Evolutionary conservation across 2,797 vertebrate genomes (phyloP).

Genomic region (Halcyon badia): DNA sequence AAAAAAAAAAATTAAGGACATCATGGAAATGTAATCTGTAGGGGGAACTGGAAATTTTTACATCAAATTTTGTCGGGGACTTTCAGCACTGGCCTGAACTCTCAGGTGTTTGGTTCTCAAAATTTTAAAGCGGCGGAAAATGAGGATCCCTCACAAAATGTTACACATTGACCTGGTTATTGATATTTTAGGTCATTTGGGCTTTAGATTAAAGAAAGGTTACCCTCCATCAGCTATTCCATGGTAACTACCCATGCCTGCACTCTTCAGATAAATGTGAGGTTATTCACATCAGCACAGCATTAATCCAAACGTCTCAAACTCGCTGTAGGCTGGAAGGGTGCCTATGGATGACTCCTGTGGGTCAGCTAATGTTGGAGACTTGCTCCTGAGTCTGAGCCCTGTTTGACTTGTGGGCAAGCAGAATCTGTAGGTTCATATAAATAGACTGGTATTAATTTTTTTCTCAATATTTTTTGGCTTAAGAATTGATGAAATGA

Average conservation of each 20-base stretch:
- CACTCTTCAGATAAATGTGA: neutral
- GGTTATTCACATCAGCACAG: neutral
- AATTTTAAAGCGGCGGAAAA: neutral
- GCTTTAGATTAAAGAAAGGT: neutral
- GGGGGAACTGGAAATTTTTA: neutral
- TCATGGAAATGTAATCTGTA: neutral
- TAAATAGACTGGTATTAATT: neutral
- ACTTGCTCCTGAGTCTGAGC: neutral
- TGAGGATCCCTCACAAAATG: fast-evolving
- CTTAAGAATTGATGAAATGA: neutral
- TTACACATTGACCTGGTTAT: neutral
- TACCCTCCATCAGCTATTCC: neutral
- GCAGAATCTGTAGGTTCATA: neutral
- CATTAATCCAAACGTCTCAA: neutral
- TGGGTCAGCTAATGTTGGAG: neutral
- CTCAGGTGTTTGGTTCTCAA: neutral
- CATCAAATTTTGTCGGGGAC: neutral
- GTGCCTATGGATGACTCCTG: neutral
- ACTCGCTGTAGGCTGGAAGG: neutral
- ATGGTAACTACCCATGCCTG: neutral
- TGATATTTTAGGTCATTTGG: neutral
- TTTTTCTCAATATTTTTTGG: neutral
- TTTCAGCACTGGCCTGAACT: neutral
- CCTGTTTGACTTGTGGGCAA: neutral
- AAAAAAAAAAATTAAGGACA: neutral